Conservation (phyloP, 2,797 vertebrate species). For the Takifugu rubripes region DNA sequence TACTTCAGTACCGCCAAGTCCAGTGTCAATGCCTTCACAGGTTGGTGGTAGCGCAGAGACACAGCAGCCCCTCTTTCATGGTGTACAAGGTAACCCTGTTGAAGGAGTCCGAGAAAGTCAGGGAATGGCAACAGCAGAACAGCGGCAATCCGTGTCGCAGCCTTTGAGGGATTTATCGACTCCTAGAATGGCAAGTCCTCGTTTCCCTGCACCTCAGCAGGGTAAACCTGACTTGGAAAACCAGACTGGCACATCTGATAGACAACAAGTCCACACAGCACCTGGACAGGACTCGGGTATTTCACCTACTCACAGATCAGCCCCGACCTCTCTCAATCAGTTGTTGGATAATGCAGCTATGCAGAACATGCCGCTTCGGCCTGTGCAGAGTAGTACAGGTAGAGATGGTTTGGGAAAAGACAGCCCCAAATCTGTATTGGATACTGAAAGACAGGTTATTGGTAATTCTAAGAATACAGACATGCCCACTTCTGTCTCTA, state of each 20-base stretch:
- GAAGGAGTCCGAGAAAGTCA: constrained; percentile 81
- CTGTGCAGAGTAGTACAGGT: constrained; percentile 55
- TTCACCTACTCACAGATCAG: constrained; percentile 82
- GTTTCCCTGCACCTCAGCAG: constrained; percentile 73
- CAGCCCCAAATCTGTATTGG: constrained; percentile 49
- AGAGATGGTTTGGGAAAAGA: constrained; percentile 63
- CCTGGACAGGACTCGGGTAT: constrained; percentile 76
- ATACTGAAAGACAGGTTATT: constrained; percentile 56
- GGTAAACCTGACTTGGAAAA: constrained; percentile 78
- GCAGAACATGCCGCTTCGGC: constrained; percentile 78
- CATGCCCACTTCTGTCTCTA: constrained; percentile 44
- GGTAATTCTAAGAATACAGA: constrained; percentile 60
- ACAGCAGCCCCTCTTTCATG: constrained; percentile 72
- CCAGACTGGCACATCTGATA: constrained; percentile 70
- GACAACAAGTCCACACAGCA: constrained; percentile 45
- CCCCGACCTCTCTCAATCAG: constrained; percentile 92
- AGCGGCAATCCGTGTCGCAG: constrained; percentile 69
- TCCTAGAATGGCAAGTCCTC: constrained; percentile 75
- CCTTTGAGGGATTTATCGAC: constrained; percentile 78
- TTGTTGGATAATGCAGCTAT: constrained; percentile 88
- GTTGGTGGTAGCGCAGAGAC: constrained; percentile 65
- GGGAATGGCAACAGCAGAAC: constrained; percentile 73
- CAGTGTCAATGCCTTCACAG: constrained; percentile 74
- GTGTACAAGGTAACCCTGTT: constrained; percentile 64
- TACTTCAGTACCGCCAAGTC: constrained; percentile 74